Percentiles rank a stretch among this genome's conserved stretches.
phyloP scores from a whole-genome alignment of 2,797 vertebrate genomes.

The Clarias platycephalus region DNA sequence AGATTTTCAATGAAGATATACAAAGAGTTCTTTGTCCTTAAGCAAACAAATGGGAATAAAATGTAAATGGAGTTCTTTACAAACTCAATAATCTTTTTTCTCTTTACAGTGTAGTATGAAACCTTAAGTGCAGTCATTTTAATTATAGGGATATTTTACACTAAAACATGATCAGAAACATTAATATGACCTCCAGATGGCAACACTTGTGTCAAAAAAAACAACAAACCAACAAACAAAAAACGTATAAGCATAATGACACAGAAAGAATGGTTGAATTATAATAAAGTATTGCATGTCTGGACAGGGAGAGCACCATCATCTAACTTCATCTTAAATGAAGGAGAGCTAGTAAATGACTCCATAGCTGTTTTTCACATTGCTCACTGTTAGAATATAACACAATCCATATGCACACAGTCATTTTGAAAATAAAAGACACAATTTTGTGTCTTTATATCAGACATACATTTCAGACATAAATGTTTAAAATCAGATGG shows the following conservation, averaged over 20 bases:
- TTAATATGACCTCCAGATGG: background rate
- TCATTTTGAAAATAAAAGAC: background rate
- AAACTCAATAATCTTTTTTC: background rate
- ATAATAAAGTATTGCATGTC: background rate
- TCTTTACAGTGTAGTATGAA: background rate
- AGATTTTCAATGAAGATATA: conserved; percentile 64
- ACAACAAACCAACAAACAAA: background rate
- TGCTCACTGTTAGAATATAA: background rate
- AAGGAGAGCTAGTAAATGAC: background rate
- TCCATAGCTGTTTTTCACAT: background rate
- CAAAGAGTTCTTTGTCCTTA: conserved; percentile 59
- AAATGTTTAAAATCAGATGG: conserved; percentile 18
- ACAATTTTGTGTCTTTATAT: conserved; percentile 26
- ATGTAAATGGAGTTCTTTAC: conserved; percentile 47
- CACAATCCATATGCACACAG: background rate
- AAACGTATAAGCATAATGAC: too few relatives aligned
- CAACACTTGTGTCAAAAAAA: background rate
- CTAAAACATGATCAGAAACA: background rate
- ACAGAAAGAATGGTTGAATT: background rate
- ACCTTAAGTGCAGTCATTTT: conserved; percentile 44
- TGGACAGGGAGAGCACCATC: background rate
- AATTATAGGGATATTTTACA: background rate
- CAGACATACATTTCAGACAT: background rate
- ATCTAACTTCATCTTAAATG: background rate
- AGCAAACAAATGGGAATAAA: conserved; percentile 44